Evolutionary conservation across 2,797 vertebrate species (phyloP).

Genomic region (Poeciliopsis infans): DNA sequence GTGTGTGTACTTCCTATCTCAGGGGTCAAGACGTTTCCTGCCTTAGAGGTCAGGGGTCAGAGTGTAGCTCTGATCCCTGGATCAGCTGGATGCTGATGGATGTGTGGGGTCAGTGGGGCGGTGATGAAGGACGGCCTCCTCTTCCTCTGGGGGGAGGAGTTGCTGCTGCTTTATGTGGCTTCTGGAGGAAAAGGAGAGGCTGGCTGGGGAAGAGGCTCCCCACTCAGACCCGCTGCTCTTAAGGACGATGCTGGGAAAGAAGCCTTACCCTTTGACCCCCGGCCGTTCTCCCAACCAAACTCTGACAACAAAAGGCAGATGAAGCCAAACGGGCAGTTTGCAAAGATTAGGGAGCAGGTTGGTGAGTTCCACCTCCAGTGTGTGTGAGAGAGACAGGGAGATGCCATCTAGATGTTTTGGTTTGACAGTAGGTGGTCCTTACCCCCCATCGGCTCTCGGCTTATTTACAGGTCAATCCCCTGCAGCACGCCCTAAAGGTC

Average conservation of each 20-base stretch:
- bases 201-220: slow-evolving; percentile 63
- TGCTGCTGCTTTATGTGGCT: slow-evolving; percentile 83
- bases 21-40: too few relatives aligned
- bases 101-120: slow-evolving; percentile 52
- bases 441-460: too few relatives aligned
- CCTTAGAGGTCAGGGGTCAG: too few relatives aligned
- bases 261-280: slow-evolving; percentile 74
- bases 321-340: slow-evolving; percentile 49
- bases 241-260: slow-evolving; percentile 75
- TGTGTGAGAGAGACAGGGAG: slow-evolving; percentile 7
- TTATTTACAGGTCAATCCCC: too few relatives aligned
- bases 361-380: slow-evolving; percentile 57
- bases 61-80: too few relatives aligned
- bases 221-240: slow-evolving; percentile 43
- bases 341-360: slow-evolving; percentile 52
- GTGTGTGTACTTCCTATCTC: too few relatives aligned
- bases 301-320: slow-evolving; percentile 81
- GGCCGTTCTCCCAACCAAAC: slow-evolving; percentile 55
- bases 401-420: too few relatives aligned
- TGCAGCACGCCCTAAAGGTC: too few relatives aligned
- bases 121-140: slow-evolving; percentile 62
- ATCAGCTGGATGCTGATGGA: slow-evolving; percentile 6
- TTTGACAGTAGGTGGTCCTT: too few relatives aligned
- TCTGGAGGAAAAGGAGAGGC: slow-evolving; percentile 75
- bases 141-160: slow-evolving; percentile 77